Base-by-base conservation (phyloP, 2,888 invertebrate species). In the Cosmorhoe ocellata region DNA sequence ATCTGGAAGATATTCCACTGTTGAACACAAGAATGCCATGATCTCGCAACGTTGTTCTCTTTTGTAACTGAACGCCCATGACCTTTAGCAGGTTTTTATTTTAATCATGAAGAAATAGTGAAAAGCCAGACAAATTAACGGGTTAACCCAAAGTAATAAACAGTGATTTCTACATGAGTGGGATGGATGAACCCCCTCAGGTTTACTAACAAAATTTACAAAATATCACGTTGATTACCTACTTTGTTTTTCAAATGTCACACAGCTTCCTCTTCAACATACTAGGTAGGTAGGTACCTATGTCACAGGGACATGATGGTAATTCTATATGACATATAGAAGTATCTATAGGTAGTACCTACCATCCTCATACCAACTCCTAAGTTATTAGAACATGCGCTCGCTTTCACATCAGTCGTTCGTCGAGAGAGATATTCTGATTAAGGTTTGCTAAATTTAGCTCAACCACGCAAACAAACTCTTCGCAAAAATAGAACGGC, bases 391-490 rank as follows among this genome's bases (percentile, higher is more conserved):
- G 67, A 63, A 66, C 64, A 66, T 64, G 65, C 61, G 59, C 60
- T 63, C 68, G 63, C 61, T 63, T 67, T 65, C 64, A 67, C 68
- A 66, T 56, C 65, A 54, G 65, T 61, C 67, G 70, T 64, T 69
- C 66, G 74, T 65, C 67, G 73, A 67, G 70, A 69, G 69, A 75
- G 69, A 76, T 80, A 80, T 81, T 81, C 76, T 76, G 79, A 80
- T 81, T 80, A 81, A 79, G 71, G 68, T 68, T 73, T 59, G 70
- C 78, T 83, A 82, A 77, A 79, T 73, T 74, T 82, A 81, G 73
- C 66, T 54, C 69, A 61, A 77, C 78, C 81, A 82, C 79, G 79
- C 82, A 83, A 83, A 82, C 82, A 83, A 80, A 81, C 82, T 79
- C 68, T 58, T 56, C 59, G 58, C 74, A 71, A 76, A 81, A 81